A percentile compares a stretch with the other conserved stretches of the same genome.
These are phyloP conservation scores for Oophaga sylvatica DNA, from an alignment of 2,797 vertebrate species.

Conservation along the genomic window DNA sequence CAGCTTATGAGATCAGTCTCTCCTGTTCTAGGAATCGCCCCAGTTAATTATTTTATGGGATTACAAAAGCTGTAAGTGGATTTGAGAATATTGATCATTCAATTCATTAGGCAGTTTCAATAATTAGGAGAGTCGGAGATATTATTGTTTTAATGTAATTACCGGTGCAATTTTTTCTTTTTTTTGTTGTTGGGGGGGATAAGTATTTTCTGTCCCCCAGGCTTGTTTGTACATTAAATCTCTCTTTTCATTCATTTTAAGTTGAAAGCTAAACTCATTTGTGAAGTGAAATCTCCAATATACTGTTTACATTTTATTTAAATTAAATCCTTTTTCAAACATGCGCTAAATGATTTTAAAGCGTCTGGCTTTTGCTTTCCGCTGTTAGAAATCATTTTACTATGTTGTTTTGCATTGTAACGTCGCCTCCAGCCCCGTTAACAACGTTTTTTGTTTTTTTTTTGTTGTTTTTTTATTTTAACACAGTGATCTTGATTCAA, in stretches of 20 bases:
- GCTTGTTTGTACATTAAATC: slow-evolving; percentile 30
- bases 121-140: slow-evolving; percentile 22
- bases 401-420: background rate
- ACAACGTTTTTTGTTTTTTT: background rate
- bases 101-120: slow-evolving; percentile 46
- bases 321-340: slow-evolving; percentile 43
- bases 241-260: slow-evolving; percentile 27
- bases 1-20: slow-evolving; percentile 23
- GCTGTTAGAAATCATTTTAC: slow-evolving; percentile 31
- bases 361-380: slow-evolving; percentile 8
- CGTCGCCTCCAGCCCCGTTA: background rate
- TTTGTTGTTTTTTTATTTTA: background rate
- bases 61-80: slow-evolving; percentile 40
- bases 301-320: slow-evolving; percentile 48
- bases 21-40: slow-evolving; percentile 29
- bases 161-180: slow-evolving; percentile 25
- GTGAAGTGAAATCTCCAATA: slow-evolving; percentile 39
- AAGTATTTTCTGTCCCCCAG: slow-evolving; percentile 27
- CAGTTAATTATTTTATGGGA: slow-evolving; percentile 56
- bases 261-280: slow-evolving; percentile 49
- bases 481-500: slow-evolving; percentile 8
- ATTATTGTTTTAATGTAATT: slow-evolving; percentile 56
- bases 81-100: slow-evolving; percentile 54
- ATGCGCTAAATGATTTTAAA: slow-evolving; percentile 39
- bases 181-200: background rate